Evolutionary conservation across 35 echinoderm and acorn worm genomes (phyloP).

Genomic region (Diadema setosum): DNA sequence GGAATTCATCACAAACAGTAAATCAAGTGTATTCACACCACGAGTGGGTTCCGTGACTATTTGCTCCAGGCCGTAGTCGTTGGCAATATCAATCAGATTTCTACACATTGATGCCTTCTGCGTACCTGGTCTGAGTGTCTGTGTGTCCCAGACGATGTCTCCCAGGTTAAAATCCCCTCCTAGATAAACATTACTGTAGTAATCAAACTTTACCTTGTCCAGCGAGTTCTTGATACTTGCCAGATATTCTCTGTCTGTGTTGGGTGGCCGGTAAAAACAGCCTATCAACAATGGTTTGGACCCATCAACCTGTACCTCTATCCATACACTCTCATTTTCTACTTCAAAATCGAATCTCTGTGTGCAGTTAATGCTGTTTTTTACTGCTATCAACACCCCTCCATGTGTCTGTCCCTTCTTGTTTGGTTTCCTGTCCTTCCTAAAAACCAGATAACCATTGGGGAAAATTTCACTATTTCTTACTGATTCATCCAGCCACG

Average conservation of each 20-base stretch:
- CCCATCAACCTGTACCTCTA: not conserved
- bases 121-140: not conserved
- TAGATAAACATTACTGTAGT: not conserved
- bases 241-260: not conserved
- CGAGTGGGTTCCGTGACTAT: not conserved
- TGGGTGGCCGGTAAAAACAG: not conserved
- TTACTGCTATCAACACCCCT: not conserved
- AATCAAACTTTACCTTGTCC: not conserved
- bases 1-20: not conserved
- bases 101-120: not conserved
- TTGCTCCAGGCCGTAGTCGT: conserved; percentile 1
- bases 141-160: not conserved
- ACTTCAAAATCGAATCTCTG: not conserved
- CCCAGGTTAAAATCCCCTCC: not conserved
- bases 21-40: not conserved
- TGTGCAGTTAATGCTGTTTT: not conserved
- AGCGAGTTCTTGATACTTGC: not conserved
- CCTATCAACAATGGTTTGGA: not conserved
- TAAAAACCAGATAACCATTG: not conserved
- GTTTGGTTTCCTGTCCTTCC: conserved; percentile 7
- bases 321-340: not conserved
- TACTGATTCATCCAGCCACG: not conserved
- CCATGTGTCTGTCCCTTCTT: not conserved
- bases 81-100: not conserved
- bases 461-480: conserved; percentile 5